phyloP scores from a whole-genome alignment of 92 coral and sea anemone genomes.

The Epizoanthus scotinus region DNA sequence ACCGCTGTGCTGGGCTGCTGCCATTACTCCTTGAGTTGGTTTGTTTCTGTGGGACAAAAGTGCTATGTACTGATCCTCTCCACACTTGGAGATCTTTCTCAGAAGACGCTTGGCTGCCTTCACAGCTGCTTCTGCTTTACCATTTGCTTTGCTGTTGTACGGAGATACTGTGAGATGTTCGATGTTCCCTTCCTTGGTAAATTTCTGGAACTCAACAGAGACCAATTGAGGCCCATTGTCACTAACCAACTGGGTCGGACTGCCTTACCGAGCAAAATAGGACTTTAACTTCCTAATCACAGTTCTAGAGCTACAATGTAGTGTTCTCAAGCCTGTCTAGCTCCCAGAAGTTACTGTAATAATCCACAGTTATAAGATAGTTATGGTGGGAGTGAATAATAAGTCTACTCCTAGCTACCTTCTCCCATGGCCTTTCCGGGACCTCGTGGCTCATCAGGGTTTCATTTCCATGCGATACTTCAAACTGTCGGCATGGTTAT shows the following conservation, averaged over 20 bases:
- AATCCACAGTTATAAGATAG: constrained; percentile 39
- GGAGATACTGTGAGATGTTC: constrained; percentile 33
- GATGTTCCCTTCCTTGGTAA: constrained; percentile 45
- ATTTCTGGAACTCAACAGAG: constrained; percentile 29
- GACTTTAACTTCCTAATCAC: constrained; percentile 37
- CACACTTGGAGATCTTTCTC: constrained; percentile 35
- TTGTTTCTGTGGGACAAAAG: constrained; percentile 33
- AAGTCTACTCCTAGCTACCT: constrained; percentile 27
- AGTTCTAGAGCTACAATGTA: constrained; percentile 13
- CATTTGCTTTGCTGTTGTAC: constrained; percentile 55
- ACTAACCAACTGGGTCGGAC: neutral
- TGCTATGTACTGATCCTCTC: constrained; percentile 32
- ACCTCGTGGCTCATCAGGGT: constrained; percentile 38
- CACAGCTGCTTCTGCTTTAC: constrained; percentile 43
- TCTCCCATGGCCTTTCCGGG: constrained; percentile 42
- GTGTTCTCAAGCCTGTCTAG: constrained; percentile 35
- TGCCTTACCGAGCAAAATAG: constrained; percentile 27
- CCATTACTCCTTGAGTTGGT: constrained; percentile 45
- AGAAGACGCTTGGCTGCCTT: constrained; percentile 40
- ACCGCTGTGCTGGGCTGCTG: constrained; percentile 45
- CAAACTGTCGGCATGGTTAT: constrained; percentile 41
- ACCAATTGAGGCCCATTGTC: constrained; percentile 43
- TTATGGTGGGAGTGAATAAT: neutral
- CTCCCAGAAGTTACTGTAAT: constrained; percentile 41
- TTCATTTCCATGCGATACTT: constrained; percentile 36